Conservation (phyloP, 2,888 invertebrate species). For the Aporophyla nigra region DNA sequence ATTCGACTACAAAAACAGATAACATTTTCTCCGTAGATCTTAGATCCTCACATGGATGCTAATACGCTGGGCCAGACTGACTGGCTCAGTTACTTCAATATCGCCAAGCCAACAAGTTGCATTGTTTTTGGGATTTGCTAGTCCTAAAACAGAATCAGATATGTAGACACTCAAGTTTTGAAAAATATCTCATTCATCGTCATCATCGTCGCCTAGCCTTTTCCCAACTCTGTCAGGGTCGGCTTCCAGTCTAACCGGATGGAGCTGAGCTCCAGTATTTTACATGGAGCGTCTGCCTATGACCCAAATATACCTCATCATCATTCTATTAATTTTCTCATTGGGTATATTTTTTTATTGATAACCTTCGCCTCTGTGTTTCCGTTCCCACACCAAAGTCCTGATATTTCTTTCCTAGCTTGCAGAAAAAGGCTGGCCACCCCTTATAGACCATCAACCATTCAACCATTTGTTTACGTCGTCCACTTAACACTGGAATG, state of each 20-base stretch:
- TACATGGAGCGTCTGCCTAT: not conserved
- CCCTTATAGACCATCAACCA: conserved; percentile 10
- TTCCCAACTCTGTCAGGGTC: not conserved
- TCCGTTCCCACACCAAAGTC: not conserved
- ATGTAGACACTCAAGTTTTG: not conserved
- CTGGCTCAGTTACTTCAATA: not conserved
- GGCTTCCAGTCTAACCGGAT: not conserved
- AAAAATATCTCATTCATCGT: not conserved
- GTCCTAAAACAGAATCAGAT: not conserved
- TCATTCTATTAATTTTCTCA: not conserved
- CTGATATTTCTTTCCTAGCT: not conserved
- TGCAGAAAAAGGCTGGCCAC: conserved; percentile 6
- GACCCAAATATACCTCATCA: not conserved
- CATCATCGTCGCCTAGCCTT: not conserved
- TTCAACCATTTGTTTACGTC: conserved; percentile 62
- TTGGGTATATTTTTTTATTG: not conserved
- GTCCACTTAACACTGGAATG: conserved; percentile 63
- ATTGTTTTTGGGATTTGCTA: not conserved
- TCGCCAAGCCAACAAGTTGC: not conserved
- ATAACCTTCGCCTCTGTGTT: not conserved
- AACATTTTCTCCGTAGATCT: not conserved
- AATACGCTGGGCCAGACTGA: not conserved
- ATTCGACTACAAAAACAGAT: too few relatives aligned
- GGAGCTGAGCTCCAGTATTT: not conserved
- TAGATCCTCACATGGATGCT: not conserved